Base-by-base conservation (phyloP, 23 tunicate genomes). In the Ascidia mentula region DNA sequence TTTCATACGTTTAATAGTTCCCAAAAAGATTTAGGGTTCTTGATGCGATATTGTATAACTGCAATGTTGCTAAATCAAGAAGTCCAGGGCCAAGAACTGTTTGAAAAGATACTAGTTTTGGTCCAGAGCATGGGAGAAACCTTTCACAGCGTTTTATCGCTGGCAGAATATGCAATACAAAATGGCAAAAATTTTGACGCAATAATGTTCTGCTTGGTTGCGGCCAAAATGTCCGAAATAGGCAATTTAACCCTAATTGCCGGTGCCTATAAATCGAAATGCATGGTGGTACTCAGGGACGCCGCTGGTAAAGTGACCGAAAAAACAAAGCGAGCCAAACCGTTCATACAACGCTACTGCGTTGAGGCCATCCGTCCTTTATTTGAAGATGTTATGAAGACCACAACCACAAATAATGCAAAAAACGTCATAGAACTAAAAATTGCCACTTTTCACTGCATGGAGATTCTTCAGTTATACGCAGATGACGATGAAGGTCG, bases 401-500 rank as follows among this genome's bases (percentile, higher is more conserved):
- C 24, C 65, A 28, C 65, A 6, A 20, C 13, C 65, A 53, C 28
- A 53, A 9, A 20, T 5, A 28, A 53, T 28, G 24, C 24, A 53
- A 53, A 53, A 9, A 53, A 53, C 24, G 28, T 53, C 13, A 53
- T 53, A 3, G 2, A 9, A 1, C 7, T 53, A 3, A 6, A 28
- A 53, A 53, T 53, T 9, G 65, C 65, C 65, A 53, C 65, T 20
- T 53, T 53, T 28, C 65, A 53, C 13, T 53, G 65, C 65, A 53
- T 53, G 65, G 65, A 53, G 13, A 53, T 53, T 53, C 13, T 53
- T 26, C 65, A 20, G 65, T 28, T 53, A 9, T 53, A 53, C 13
- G 65, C 65, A 3, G 65, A 53, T 53, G 65, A 53, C 7, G 65
- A 53, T 28, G 65, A 53, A 9, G 65, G 13, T 20, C 22, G 65